Percentiles rank a stretch among this genome's conserved stretches.
Evolutionary conservation across 2,113 vertebrate species (phyloP).

Genomic region (Chiloscyllium plagiosum): DNA sequence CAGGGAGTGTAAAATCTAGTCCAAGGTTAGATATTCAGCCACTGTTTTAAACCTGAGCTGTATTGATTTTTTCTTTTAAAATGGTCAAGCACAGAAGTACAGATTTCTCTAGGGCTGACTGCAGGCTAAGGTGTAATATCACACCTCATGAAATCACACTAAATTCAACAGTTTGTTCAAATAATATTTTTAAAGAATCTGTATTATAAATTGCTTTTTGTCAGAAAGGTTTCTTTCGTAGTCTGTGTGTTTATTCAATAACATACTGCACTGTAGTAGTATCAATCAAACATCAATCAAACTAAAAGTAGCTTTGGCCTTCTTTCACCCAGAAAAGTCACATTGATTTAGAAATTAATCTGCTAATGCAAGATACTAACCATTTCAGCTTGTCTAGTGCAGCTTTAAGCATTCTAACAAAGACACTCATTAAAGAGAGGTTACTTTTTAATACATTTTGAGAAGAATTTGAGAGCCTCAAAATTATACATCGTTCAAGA

Average conservation of each 20-base stretch:
- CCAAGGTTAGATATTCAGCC: background rate
- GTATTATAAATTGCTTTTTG: background rate
- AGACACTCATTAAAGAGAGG: background rate
- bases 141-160: background rate
- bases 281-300: constrained; percentile 2
- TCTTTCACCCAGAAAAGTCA: background rate
- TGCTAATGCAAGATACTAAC: constrained; percentile 16
- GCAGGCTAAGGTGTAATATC: background rate
- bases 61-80: background rate
- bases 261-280: background rate
- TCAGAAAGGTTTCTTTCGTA: background rate
- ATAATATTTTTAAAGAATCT: background rate
- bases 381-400: background rate
- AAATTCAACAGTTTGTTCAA: constrained; percentile 1
- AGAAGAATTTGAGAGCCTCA: background rate
- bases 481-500: constrained; percentile 1
- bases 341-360: constrained; percentile 16
- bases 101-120: background rate
- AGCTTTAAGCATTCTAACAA: background rate
- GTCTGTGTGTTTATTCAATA: background rate
- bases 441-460: constrained; percentile 1
- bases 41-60: background rate
- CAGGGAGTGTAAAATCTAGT: background rate
- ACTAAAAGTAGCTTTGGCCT: background rate
- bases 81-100: background rate